Base-by-base conservation (phyloP, 1,140 invertebrate species). In the Nasonia giraulti region DNA sequence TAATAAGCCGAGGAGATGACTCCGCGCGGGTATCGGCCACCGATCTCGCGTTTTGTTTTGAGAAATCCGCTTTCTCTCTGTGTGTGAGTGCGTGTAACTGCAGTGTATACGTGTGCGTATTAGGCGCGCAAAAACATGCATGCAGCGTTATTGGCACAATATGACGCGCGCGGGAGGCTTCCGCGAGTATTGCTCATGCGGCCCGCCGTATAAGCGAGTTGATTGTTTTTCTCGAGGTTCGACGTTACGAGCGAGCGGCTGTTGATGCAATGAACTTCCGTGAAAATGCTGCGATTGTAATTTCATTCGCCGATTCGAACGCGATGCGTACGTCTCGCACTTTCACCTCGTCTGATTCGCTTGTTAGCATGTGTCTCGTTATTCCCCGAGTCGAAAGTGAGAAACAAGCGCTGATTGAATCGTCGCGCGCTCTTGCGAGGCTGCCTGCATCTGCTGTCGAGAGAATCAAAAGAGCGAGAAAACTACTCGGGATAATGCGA, bases 11-110 rank as follows among this genome's bases (percentile, higher is more conserved):
- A 33, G 11, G 71, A 74, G 33, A 74, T 1, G 37, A 14, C 10
- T 20, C 31, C 27, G 37, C 37, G 14, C 1, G 4, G 47, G 5
- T 40, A 74, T 3, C n/a, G 47, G 27, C 8, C 14, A 20, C 6
- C 17, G 27, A 77, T 78, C 75, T 79, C 44, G 55, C 27, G 44
- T 69, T 77, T 83, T 77, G 62, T 78, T 83, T 50, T 87, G 68
- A 33, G 68, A 71, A 71, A 71, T 31, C 68, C 31, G 27, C 33
- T 73, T 27, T 37, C 20, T 31, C 31, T 27, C 23, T 71, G 27
- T 14, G 2, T 33, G 71, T 27, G 1, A 33, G 12, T 10, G 10
- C 71, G 31, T 31, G 20, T 10, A 20, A 5, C 17, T 0, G 20
- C 23, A 71, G 23, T 17, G 11, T 50, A 50, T 50, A n/a, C 20